Evolutionary conservation across 2,113 vertebrate species (phyloP), one percentile per base, ranked within the genome.

Genomic region (Mus spicilegus): DNA sequence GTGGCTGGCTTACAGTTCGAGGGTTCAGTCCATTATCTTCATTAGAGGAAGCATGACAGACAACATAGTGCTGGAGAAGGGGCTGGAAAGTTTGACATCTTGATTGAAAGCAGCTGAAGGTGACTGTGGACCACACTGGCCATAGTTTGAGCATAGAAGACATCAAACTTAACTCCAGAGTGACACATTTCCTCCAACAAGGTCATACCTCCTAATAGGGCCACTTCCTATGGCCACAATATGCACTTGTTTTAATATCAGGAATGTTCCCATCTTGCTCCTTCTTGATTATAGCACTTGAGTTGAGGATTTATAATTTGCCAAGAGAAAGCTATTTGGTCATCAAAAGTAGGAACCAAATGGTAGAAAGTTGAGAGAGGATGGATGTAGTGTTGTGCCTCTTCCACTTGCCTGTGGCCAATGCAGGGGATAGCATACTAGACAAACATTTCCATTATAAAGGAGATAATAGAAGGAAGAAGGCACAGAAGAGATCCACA

Each of bases 271-370:
- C n/a, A 28, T 19, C 24, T 46, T 76, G 28, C 63, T 70, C 72
- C 36, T 49, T 65, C 93, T 80, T 33, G n/a, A 22, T 93, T 49
- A 46, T 49, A 3, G 24, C 28, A 69, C 33, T 86, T 67, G 39
- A 88, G 49, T 19, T 95, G 90, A 96, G 56, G 9, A 92, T 72
- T 89, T 56, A 24, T 1, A 28, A 91, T 91, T 70, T 42, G 67
- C 82, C 3, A 81, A 94, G 72, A 89, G 39, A 42, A 77, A 89
- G 36, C 51, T 28, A 70, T 20, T 24, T 87, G 56, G 14, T 46
- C 14, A 13, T 10, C 12, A 46, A 36, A 87, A 92, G n/a, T 85
- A 76, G 49, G 42, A 3, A 69, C 28, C 63, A 87, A 69, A 51
- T 30, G 73, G 22, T 30, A 26, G 30, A 51, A 33, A 70, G 8